Base-by-base conservation (phyloP, 2,113 vertebrate genomes). In the Lichenostomus cassidix region DNA sequence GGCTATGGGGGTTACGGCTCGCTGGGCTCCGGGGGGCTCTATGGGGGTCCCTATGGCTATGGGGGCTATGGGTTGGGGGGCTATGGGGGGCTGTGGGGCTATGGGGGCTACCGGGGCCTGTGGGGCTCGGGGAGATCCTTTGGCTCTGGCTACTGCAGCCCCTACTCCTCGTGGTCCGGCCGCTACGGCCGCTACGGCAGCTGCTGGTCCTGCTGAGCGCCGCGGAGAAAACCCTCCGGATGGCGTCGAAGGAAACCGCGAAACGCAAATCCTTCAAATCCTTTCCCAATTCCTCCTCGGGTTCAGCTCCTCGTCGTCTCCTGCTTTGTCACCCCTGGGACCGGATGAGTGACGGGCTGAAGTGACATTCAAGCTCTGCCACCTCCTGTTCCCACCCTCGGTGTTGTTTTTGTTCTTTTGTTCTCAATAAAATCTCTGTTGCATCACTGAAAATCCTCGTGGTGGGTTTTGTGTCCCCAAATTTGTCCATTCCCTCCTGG, bases 381-480 rank as follows among this genome's bases (percentile, higher is more conserved):
- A 9, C 10, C 60, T 44, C n/a, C 37, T 12, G 5, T 62, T 49
- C 17, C 3, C 25, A 2, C 27, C 6, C 55, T 13, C 8, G 9
- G 8, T 9, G 11, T 22, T 31, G 29, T 56, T 80, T 79, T 46
- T 74, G 14, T 23, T 46, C 55, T 47, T 74, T 70, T 28, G 0
- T 62, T 70, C 55, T 92, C 46, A 94, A 92, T 96, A 96, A 96
- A 96, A 49, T 37, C 53, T 75, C 78, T 83, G 28, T 83, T 91
- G 93, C 93, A 94, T 94, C 87, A 74, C 24, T 33, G 10, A 47
- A 94, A 75, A 42, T 3, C 70, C 56, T 31, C 0, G 8, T 41
- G 15, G 62, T 20, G 68, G 75, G 22, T 83, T 94, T 35, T 67
- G 42, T 22, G 41, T 41, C 20, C 63, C 76, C 44, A 10, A 37